These are phyloP conservation scores for Aleiodes alternator DNA, from an alignment of 2,888 invertebrate genomes.

Conservation along the genomic window DNA sequence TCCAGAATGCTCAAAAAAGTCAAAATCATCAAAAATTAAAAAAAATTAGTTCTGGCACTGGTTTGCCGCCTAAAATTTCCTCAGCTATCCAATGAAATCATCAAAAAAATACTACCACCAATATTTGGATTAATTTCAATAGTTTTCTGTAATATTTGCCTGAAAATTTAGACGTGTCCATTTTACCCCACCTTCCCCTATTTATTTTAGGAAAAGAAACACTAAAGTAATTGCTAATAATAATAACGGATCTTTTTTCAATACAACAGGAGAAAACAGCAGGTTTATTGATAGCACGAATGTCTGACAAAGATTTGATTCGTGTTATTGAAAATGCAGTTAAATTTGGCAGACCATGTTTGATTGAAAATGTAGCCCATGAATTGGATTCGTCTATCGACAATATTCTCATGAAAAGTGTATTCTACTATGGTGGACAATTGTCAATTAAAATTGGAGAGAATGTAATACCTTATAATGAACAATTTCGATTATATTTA, in stretches of 20 bases:
- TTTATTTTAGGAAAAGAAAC: too few relatives aligned
- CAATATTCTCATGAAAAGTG: constrained; percentile 86
- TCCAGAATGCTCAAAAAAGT: too few relatives aligned
- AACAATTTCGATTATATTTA: constrained; percentile 88
- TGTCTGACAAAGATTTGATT: constrained; percentile 84
- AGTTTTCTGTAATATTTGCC: too few relatives aligned
- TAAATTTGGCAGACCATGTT: constrained; percentile 84
- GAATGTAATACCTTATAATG: constrained; percentile 86
- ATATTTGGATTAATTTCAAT: too few relatives aligned
- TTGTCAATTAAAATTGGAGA: constrained; percentile 90
- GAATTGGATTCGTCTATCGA: constrained; percentile 92
- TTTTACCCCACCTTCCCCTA: too few relatives aligned
- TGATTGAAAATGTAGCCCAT: constrained; percentile 90
- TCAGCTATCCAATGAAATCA: too few relatives aligned
- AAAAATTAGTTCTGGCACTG: too few relatives aligned
- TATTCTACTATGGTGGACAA: constrained; percentile 87
- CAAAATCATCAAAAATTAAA: too few relatives aligned
- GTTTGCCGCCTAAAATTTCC: too few relatives aligned
- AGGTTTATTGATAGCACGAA: constrained; percentile 83
- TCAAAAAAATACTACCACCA: too few relatives aligned
- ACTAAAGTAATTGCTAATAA: background rate
- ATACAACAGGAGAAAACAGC: constrained; percentile 80
- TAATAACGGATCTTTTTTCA: background rate
- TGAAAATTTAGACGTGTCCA: too few relatives aligned
- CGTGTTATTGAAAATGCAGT: constrained; percentile 83